Conservation (phyloP, 2,113 vertebrate genomes). For the Centropristis striata region DNA sequence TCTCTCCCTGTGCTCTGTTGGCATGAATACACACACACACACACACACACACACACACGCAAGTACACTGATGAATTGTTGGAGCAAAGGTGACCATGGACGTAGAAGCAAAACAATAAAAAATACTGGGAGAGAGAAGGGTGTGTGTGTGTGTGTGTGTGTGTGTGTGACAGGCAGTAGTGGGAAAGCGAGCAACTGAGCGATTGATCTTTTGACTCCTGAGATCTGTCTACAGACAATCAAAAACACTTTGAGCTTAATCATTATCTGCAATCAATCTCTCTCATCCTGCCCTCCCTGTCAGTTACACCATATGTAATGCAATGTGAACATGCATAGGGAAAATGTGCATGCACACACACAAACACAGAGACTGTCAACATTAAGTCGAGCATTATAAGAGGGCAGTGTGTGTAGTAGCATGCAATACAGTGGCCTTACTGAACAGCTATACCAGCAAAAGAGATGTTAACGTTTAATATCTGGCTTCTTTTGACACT, state of each 20-base stretch:
- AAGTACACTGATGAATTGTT: constrained; percentile 24
- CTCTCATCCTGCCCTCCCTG: constrained; percentile 58
- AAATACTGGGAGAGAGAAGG: background rate
- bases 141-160: constrained; percentile 23
- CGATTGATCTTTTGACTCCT: constrained; percentile 75
- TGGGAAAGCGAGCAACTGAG: constrained; percentile 60
- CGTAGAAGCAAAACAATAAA: constrained; percentile 28
- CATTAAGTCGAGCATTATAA: constrained; percentile 20
- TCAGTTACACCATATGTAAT: constrained; percentile 56
- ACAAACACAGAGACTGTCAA: constrained; percentile 17
- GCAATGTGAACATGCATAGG: constrained; percentile 39
- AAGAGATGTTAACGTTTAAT: constrained; percentile 33
- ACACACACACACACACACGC: constrained; percentile 15
- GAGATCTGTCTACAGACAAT: constrained; percentile 77
- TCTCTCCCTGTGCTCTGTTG: constrained; percentile 26
- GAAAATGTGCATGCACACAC: background rate
- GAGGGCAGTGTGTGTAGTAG: constrained; percentile 7
- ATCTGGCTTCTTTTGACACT: constrained; percentile 45
- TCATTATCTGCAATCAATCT: constrained; percentile 81
- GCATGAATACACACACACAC: constrained; percentile 8
- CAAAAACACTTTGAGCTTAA: constrained; percentile 82
- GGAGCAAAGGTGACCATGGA: constrained; percentile 60
- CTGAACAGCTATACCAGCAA: constrained; percentile 9
- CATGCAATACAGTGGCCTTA: constrained; percentile 33
- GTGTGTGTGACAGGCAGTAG: constrained; percentile 28